Base-by-base conservation (phyloP, 2,888 invertebrate genomes). In the Luperina testacea region DNA sequence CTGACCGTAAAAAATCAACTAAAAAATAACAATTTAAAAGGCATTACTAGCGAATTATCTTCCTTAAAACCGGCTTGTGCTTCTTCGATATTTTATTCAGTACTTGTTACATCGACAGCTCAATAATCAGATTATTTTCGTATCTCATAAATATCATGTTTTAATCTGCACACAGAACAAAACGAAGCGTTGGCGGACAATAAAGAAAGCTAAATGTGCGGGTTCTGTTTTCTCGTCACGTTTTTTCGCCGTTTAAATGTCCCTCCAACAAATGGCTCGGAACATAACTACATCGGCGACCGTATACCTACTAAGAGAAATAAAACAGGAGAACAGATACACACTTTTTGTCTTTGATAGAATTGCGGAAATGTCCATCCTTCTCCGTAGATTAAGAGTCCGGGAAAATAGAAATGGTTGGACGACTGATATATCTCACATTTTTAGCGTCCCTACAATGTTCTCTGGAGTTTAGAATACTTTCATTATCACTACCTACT, bases 171-270 rank as follows among this genome's bases (percentile, higher is more conserved):
- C 93, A 92, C 91, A 93, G 92, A 93, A 93, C 94, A 94, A 93
- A 94, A 93, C 89, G 92, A 87, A 90, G 88, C 92, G 92, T 90
- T 90, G 90, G 91, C 91, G 91, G 89, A 93, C 94, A 94, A 94
- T 95, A 95, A 94, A 95, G 93, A 92, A 94, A 93, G 88, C 93
- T 93, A 93, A 95, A 94, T 95, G 94, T 94, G 92, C 91, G 91
- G 87, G 88, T 94, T 95, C 92, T 92, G 94, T 94, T 95, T 95
- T 95, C 95, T 94, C 92, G 95, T 96, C 95, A 95, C 95, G 95
- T 95, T 95, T 95, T 94, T 95, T 93, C 94, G 94, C 89, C 93
- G 92, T 95, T 95, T 95, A 95, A 95, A 94, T 93, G 93, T 94
- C 94, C 94, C 92, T 92, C 92, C 91, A 93, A 94, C 95, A 95